phyloP scores from a whole-genome alignment of 2,113 vertebrate genomes.

The Aegithalos caudatus region DNA sequence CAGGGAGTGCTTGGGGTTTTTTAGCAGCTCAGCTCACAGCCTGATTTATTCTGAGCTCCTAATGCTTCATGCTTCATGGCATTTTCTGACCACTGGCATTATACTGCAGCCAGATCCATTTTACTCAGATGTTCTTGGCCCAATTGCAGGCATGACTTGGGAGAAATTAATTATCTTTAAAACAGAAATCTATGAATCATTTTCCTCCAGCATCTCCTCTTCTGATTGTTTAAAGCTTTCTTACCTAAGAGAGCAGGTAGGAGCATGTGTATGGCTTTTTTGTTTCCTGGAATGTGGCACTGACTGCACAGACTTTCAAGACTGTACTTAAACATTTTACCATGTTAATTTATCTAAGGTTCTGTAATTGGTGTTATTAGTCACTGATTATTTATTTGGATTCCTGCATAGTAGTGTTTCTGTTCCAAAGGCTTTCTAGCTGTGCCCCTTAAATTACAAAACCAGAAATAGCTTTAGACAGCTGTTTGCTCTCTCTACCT shows the following conservation, averaged over 20 bases:
- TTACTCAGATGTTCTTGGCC: background rate
- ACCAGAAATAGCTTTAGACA: background rate
- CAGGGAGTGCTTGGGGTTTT: background rate
- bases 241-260: background rate
- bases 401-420: background rate
- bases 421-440: background rate
- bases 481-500: background rate
- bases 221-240: background rate
- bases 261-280: background rate
- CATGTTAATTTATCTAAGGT: background rate
- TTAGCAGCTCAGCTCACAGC: background rate
- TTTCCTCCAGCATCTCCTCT: background rate
- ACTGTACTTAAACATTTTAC: background rate
- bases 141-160: background rate
- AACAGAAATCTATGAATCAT: background rate
- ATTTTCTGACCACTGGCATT: background rate
- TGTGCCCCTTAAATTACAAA: conserved; percentile 13
- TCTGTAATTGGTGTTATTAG: background rate
- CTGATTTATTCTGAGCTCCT: background rate
- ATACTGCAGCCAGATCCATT: background rate
- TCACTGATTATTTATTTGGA: conserved; percentile 19
- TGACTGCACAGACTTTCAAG: background rate
- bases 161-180: background rate
- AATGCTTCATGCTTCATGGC: background rate
- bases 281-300: background rate